Conservation (phyloP, 2,113 vertebrate genomes). For the Hyperoodon ampullatus region DNA sequence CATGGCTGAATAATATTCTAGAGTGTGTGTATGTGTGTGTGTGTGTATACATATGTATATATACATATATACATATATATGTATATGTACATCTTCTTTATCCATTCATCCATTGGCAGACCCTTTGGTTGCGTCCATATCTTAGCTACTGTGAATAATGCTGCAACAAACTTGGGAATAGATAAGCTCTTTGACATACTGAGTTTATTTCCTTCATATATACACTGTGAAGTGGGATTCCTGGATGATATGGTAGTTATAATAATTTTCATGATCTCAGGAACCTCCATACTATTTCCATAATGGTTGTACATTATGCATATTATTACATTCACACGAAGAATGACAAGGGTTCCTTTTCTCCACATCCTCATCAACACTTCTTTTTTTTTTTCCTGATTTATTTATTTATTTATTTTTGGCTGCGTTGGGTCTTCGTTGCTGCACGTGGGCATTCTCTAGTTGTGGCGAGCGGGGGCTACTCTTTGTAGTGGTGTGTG, state of each 20-base stretch:
- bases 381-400: background rate
- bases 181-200: background rate
- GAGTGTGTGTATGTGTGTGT: background rate
- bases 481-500: too few relatives aligned
- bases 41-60: too few relatives aligned
- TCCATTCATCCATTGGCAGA: too few relatives aligned
- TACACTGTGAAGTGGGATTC: background rate
- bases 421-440: too few relatives aligned
- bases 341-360: background rate
- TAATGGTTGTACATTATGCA: background rate
- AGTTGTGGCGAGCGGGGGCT: too few relatives aligned
- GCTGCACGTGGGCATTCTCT: too few relatives aligned
- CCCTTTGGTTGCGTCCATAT: too few relatives aligned
- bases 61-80: too few relatives aligned
- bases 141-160: too few relatives aligned
- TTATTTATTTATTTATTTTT: too few relatives aligned
- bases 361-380: background rate
- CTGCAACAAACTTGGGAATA: too few relatives aligned
- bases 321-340: background rate
- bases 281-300: background rate
- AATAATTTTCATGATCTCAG: background rate
- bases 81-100: too few relatives aligned
- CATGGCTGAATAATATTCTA: background rate
- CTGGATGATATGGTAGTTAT: background rate
- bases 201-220: background rate